phyloP scores from a whole-genome alignment of 2,113 vertebrate genomes.

The Nyctibius bracteatus region DNA sequence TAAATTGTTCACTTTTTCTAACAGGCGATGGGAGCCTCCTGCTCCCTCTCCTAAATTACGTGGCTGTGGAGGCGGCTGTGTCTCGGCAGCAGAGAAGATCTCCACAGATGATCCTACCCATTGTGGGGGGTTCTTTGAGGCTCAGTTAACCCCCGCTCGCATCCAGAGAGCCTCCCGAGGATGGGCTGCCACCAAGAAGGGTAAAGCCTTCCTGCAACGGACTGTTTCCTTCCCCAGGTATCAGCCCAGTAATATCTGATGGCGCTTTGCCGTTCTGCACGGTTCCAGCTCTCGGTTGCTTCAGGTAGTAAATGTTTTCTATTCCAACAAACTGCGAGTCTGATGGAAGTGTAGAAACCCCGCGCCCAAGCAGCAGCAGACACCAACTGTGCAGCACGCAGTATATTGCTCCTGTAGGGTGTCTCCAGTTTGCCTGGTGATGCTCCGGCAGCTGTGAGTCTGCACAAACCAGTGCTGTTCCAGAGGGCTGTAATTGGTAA shows the following conservation, averaged over 20 bases:
- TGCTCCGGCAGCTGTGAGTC: slow-evolving; percentile 9
- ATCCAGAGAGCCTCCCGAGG: background rate
- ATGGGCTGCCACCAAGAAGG: accelerated
- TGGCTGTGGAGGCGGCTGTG: background rate
- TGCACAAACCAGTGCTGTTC: background rate
- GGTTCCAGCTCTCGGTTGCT: background rate
- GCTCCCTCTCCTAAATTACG: background rate
- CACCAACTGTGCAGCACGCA: background rate
- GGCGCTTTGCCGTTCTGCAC: accelerated
- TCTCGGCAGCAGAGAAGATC: background rate
- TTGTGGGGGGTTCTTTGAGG: accelerated
- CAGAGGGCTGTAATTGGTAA: slow-evolving; percentile 22
- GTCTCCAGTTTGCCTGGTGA: background rate
- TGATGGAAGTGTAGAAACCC: background rate
- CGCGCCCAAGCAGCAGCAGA: background rate
- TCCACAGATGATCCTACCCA: background rate
- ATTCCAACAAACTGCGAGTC: slow-evolving; percentile 17
- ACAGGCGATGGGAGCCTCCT: background rate
- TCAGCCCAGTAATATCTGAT: background rate
- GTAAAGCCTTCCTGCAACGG: accelerated
- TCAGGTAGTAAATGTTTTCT: slow-evolving; percentile 8
- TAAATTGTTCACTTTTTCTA: background rate
- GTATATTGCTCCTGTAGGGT: background rate
- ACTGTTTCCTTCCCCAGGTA: background rate
- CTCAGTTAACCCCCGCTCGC: accelerated